Base-by-base conservation (phyloP, 2,113 vertebrate species). In the Cairina moschata region DNA sequence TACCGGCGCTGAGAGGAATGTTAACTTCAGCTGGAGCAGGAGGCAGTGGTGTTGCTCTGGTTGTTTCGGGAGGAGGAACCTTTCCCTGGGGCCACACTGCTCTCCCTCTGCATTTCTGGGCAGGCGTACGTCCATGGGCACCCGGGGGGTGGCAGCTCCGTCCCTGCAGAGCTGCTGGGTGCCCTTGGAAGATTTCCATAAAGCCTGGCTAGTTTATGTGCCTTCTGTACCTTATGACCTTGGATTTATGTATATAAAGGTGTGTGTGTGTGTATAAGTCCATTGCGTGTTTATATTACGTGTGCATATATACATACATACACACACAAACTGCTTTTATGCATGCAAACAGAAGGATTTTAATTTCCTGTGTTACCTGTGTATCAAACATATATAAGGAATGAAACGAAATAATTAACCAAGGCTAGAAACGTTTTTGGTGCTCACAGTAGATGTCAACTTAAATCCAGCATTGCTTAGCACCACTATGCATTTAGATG, bases 1-100 rank as follows among this genome's bases (percentile, higher is more conserved):
- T 32, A 18, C 18, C 13, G 36, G 36, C 31, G 60, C n/a, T 0
- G 4, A 4, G 17, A n/a, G 18, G 28, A 34, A 6, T 3, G 34
- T n/a, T 72, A 66, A 9, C 17, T 42, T 74, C 54, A 17, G 11
- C 7, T 23, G 40, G 54, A 40, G 29, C 38, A 36, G 11, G 23
- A 38, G 11, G 26, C 11, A 11, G 11, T 42, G 54, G 36, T 54
- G 10, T 10, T 68, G 28, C 52, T 55, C 28, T 42, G 29, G 36
- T 22, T 69, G 26, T 38, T 55, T 50, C 29, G 8, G 40, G 44
- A 55, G 18, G 55, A 44, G 66, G 28, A 17, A 5, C 23, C 48
- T 36, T 66, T 83, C 36, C 42, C 42, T 17, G 36, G 9, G 7
- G 17, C 63, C 36, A 7, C 17, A 28, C 32, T 54, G 40, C 29